Evolutionary conservation across 2,113 vertebrate genomes (phyloP).

Genomic region (Crypturellus undulatus): DNA sequence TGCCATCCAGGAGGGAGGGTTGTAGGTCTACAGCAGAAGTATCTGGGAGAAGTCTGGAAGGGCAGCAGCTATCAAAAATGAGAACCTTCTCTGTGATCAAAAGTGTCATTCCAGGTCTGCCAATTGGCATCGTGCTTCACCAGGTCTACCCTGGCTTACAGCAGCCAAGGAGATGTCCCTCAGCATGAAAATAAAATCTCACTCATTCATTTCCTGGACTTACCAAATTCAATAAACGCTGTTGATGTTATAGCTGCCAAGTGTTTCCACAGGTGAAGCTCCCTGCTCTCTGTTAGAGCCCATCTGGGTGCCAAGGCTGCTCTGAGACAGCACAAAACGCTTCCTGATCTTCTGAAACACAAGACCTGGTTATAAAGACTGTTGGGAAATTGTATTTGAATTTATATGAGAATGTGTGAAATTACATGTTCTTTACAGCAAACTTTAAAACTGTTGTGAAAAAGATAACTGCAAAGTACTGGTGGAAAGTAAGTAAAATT

Average conservation of each 20-base stretch:
- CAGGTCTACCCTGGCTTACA: background rate
- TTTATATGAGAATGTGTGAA: background rate
- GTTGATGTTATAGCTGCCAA: background rate
- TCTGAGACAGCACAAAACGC: rapidly evolving
- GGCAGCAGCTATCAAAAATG: background rate
- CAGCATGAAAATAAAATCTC: background rate
- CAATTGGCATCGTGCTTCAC: background rate
- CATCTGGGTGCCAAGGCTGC: background rate
- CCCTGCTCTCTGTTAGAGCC: too few species aligned
- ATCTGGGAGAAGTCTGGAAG: background rate
- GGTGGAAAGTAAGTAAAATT: background rate
- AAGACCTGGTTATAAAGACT: background rate
- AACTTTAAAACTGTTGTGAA: background rate
- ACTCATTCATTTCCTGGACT: background rate
- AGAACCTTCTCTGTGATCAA: rapidly evolving
- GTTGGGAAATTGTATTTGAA: background rate
- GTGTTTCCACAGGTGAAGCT: background rate
- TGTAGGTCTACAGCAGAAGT: background rate
- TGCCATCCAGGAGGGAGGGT: rapidly evolving
- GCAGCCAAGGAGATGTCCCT: background rate
- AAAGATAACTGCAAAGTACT: background rate
- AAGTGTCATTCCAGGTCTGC: background rate
- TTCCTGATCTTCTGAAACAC: background rate
- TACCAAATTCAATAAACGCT: background rate
- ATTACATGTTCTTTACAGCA: background rate